Evolutionary conservation across 2,888 invertebrate genomes (phyloP).

Genomic region (Octodonta nipae): DNA sequence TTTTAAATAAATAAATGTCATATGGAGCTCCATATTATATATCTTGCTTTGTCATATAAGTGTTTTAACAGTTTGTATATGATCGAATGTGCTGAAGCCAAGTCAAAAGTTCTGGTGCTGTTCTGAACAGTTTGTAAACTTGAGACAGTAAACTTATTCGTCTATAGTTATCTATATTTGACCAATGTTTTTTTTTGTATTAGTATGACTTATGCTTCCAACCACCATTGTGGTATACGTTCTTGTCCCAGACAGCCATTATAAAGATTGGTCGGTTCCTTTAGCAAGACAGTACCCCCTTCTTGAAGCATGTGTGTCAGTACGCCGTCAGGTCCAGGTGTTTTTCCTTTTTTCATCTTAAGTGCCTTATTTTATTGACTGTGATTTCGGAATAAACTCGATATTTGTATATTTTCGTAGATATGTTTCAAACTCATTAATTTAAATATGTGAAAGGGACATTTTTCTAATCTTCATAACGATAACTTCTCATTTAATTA

Average conservation of each 20-base stretch:
- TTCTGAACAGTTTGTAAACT: slow-evolving; percentile 2
- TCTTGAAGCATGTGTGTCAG: background rate
- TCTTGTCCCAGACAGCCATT: slow-evolving; percentile 3
- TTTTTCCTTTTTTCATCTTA: slow-evolving; percentile 1
- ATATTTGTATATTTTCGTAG: no score
- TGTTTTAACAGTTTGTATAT: slow-evolving; percentile 5
- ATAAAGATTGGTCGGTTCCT: background rate
- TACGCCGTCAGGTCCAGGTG: background rate
- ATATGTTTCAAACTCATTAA: no score
- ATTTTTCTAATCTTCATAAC: no score
- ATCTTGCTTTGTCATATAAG: slow-evolving; percentile 2
- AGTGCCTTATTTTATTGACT: no score
- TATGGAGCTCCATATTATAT: slow-evolving; percentile 1
- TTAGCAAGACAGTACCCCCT: background rate
- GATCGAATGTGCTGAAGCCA: slow-evolving; percentile 1
- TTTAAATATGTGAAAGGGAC: no score
- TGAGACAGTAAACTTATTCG: no score
- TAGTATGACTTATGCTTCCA: slow-evolving; percentile 3
- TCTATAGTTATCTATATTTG: no score
- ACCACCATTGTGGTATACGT: slow-evolving; percentile 2
- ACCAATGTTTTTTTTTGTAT: slow-evolving; percentile 1
- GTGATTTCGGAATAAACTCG: no score
- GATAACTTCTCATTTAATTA: no score
- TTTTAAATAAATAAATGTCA: background rate
- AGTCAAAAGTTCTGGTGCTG: slow-evolving; percentile 1